Evolutionary conservation across 2,888 invertebrate genomes (phyloP).

Genomic region (Macrophya alboannulata): DNA sequence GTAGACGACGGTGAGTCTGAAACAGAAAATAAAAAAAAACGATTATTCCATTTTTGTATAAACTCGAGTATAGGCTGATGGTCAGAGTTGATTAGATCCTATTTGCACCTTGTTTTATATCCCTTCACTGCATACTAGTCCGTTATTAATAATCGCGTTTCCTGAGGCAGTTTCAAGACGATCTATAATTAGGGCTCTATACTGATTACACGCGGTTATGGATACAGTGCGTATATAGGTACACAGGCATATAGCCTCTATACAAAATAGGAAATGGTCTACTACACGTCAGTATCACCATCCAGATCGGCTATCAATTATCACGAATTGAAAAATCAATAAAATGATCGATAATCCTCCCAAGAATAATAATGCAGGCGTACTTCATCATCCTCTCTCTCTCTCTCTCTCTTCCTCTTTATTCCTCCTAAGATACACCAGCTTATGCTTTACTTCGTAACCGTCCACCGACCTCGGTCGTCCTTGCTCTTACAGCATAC

Average conservation of each 20-base stretch:
- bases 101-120: slow-evolving; percentile 39
- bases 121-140: not conserved
- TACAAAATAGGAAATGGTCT: not conserved
- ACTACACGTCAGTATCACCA: not conserved
- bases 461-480: slow-evolving; percentile 53
- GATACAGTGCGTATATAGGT: not conserved
- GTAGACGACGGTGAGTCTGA: slow-evolving; percentile 74
- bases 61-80: not conserved
- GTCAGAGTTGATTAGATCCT: slow-evolving; percentile 1
- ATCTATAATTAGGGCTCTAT: slow-evolving; percentile 29
- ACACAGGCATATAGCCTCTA: not conserved
- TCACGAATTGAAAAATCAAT: not conserved
- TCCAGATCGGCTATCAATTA: not conserved
- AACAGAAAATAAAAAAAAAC: slow-evolving; percentile 48
- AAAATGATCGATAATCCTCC: not conserved
- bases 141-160: slow-evolving; percentile 44
- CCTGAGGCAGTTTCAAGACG: not conserved
- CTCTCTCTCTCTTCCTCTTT: not conserved
- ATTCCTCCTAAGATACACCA: not conserved
- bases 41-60: not conserved
- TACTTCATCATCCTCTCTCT: not conserved
- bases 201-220: slow-evolving; percentile 2
- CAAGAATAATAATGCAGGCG: not conserved
- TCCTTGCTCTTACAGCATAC: slow-evolving; percentile 39
- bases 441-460: not conserved